Conservation (phyloP, 2,888 invertebrate species). For the Cantharis lateralis region DNA sequence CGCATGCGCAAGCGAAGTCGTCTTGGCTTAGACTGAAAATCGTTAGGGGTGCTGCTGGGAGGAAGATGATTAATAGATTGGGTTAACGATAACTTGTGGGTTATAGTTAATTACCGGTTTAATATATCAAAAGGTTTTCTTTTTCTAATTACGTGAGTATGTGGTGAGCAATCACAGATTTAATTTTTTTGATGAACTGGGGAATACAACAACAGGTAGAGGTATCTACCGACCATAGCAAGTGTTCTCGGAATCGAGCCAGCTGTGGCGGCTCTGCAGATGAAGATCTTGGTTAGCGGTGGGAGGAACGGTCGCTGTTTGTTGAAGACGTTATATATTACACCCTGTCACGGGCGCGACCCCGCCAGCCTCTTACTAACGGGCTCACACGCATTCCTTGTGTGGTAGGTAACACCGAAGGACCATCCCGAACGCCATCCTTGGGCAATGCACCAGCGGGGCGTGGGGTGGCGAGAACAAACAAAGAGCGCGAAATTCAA, state of each 20-base stretch:
- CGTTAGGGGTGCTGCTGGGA: too few species aligned
- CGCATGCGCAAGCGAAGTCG: too few species aligned
- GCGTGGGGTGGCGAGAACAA: not conserved
- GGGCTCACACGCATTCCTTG: constrained; percentile 47
- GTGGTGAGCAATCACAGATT: not conserved
- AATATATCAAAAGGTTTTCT: not conserved
- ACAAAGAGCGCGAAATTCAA: not conserved
- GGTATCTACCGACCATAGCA: constrained; percentile 19
- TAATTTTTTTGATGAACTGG: constrained; percentile 4
- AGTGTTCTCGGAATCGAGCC: constrained; percentile 47
- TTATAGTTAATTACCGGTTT: not conserved
- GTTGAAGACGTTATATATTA: constrained; percentile 52
- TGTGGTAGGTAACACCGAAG: constrained; percentile 44
- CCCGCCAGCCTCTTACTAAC: constrained; percentile 47
- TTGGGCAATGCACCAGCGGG: constrained; percentile 29
- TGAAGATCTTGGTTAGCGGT: constrained; percentile 48
- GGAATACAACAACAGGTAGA: constrained; percentile 4
- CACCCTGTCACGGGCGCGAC: constrained; percentile 50
- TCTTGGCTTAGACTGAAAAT: too few species aligned
- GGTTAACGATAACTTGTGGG: not conserved
- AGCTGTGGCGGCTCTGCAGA: constrained; percentile 42
- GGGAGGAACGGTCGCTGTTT: constrained; percentile 50
- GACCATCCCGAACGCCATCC: constrained; percentile 34
- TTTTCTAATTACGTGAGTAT: not conserved
- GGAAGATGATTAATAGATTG: too few species aligned